phyloP scores from a whole-genome alignment of 2,888 invertebrate species.

The Drosophila rubida region DNA sequence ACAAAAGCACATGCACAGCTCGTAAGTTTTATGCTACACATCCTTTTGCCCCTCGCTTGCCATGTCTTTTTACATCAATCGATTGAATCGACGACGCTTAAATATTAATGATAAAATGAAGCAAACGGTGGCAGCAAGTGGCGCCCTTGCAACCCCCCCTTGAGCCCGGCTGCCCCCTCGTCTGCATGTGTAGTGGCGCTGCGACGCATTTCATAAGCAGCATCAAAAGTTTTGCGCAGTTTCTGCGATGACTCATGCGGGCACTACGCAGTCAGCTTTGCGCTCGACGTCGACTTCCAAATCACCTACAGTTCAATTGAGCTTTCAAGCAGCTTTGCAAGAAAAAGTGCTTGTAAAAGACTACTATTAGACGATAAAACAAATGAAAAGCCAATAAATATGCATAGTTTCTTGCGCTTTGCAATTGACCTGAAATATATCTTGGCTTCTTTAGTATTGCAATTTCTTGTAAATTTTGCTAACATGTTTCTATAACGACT shows the following conservation, averaged over 20 bases:
- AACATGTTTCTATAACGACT: too few relatives aligned
- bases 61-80: conserved; percentile 48
- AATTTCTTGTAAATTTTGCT: too few relatives aligned
- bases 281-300: neutral
- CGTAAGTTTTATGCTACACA: conserved; percentile 51
- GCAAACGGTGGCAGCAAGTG: conserved; percentile 40
- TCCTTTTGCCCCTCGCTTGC: conserved; percentile 7
- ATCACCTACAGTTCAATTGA: conserved; percentile 4
- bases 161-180: too few relatives aligned
- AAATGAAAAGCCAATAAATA: too few relatives aligned
- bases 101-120: conserved; percentile 72
- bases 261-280: neutral
- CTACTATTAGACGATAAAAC: too few relatives aligned
- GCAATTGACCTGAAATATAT: too few relatives aligned
- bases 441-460: too few relatives aligned
- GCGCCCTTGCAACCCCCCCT: neutral
- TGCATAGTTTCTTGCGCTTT: too few relatives aligned
- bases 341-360: too few relatives aligned
- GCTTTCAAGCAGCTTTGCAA: too few relatives aligned
- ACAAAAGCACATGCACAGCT: conserved; percentile 17
- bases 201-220: conserved; percentile 53
- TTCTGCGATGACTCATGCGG: conserved; percentile 45
- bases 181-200: conserved; percentile 27
- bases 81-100: conserved; percentile 77
- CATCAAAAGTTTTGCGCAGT: conserved; percentile 62